phyloP scores from a whole-genome alignment of 2,113 vertebrate genomes.

The Vireo altiloquus region DNA sequence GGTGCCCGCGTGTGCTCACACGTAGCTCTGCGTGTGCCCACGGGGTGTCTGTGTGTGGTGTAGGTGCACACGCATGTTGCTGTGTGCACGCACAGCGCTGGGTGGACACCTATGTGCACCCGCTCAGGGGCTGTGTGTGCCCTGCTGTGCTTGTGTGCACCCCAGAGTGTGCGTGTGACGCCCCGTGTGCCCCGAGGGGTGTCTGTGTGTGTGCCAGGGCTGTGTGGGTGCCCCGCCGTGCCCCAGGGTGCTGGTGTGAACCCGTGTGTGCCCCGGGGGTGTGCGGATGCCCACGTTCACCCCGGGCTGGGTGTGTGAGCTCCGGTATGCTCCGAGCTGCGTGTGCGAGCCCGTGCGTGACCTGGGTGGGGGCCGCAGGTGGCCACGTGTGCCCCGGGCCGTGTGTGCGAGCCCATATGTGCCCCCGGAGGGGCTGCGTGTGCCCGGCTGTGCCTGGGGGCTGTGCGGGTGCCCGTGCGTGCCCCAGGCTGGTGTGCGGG shows the following conservation, averaged over 20 bases:
- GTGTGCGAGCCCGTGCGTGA: background rate
- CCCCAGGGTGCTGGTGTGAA: background rate
- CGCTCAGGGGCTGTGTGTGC: background rate
- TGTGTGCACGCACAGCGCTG: rapidly evolving
- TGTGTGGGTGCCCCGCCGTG: background rate
- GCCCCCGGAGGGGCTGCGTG: background rate
- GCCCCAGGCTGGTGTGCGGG: rapidly evolving
- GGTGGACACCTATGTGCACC: background rate
- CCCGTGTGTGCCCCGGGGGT: no score
- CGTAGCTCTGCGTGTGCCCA: rapidly evolving
- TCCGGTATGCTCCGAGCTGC: background rate
- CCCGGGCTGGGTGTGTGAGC: background rate
- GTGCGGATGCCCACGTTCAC: background rate
- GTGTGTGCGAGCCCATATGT: background rate
- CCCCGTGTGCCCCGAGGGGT: background rate
- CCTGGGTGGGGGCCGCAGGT: background rate
- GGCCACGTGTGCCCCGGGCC: background rate
- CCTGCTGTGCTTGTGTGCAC: background rate
- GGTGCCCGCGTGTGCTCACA: background rate
- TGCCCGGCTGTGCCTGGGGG: background rate
- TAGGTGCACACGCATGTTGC: rapidly evolving
- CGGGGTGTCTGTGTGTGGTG: background rate
- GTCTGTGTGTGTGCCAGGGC: background rate
- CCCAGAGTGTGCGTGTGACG: background rate
- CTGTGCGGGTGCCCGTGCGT: background rate